Conservation (phyloP, 2,113 vertebrate species). For the Chloroceryle aenea region DNA sequence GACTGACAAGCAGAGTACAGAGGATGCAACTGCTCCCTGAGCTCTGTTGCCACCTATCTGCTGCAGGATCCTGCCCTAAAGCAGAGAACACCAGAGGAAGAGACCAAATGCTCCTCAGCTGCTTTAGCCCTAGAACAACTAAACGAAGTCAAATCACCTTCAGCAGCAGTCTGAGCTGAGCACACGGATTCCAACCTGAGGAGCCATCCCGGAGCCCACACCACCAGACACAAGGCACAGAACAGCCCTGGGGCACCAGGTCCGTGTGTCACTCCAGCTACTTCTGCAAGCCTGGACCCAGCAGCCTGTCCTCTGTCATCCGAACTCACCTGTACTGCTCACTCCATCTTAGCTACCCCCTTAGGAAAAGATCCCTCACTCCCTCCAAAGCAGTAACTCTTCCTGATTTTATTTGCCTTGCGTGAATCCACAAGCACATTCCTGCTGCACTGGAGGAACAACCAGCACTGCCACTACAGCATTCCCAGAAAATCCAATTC, state of each 20-base stretch:
- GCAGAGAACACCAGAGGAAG: not conserved
- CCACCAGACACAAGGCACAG: rapidly evolving
- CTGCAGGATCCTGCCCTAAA: not conserved
- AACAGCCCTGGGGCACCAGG: not conserved
- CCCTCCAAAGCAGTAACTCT: not conserved
- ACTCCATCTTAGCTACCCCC: no score
- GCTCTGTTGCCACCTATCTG: not conserved
- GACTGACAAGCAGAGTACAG: not conserved
- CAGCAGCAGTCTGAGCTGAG: not conserved
- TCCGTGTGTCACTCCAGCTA: not conserved
- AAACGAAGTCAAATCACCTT: not conserved
- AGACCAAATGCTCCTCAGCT: rapidly evolving
- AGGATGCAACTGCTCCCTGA: rapidly evolving
- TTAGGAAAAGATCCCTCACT: not conserved
- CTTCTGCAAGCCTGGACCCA: not conserved
- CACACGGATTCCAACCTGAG: rapidly evolving
- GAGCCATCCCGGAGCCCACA: not conserved
- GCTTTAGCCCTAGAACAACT: not conserved
- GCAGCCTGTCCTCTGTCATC: not conserved
- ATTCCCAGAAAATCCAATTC: not conserved
- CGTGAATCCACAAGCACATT: rapidly evolving
- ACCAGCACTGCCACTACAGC: not conserved
- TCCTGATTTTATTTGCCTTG: not conserved
- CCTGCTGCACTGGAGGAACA: not conserved
- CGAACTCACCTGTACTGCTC: not conserved